These are phyloP conservation scores for Tetragonisca angustula DNA, from an alignment of 2,888 invertebrate genomes.

Conservation along the genomic window DNA sequence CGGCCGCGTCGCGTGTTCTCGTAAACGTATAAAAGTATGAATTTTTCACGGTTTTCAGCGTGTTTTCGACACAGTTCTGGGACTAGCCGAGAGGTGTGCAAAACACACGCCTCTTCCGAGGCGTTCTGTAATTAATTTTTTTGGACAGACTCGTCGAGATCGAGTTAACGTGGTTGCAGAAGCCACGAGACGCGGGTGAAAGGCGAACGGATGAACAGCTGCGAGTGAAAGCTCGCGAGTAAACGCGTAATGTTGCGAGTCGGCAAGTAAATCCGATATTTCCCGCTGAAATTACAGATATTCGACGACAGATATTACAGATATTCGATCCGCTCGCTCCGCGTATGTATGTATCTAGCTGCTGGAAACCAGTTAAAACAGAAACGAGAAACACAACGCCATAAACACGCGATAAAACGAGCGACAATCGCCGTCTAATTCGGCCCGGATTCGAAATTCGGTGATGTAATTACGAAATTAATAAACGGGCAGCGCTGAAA, in stretches of 20 bases:
- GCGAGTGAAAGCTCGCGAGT: conserved; percentile 6
- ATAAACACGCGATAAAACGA: background rate
- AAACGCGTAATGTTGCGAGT: background rate
- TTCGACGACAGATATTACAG: conserved; percentile 8
- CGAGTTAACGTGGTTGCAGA: background rate
- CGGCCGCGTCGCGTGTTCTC: background rate
- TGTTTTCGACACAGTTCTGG: background rate
- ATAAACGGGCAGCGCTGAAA: conserved; percentile 16
- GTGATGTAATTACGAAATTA: conserved; percentile 30
- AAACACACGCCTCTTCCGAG: background rate
- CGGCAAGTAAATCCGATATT: conserved; percentile 4
- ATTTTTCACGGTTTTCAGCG: background rate
- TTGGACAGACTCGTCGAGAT: background rate
- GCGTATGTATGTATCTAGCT: too few species aligned
- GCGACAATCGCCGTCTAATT: background rate
- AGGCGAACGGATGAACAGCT: background rate
- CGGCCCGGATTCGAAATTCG: background rate
- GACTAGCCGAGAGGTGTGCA: background rate
- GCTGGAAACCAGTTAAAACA: background rate
- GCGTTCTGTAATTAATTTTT: background rate
- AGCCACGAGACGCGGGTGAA: background rate
- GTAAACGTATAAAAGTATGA: background rate
- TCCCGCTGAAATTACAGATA: background rate
- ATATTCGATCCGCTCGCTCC: background rate
- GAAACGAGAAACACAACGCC: background rate